Evolutionary conservation across 1,140 invertebrate genomes (phyloP).

Genomic region (Dreissena rostriformis): DNA sequence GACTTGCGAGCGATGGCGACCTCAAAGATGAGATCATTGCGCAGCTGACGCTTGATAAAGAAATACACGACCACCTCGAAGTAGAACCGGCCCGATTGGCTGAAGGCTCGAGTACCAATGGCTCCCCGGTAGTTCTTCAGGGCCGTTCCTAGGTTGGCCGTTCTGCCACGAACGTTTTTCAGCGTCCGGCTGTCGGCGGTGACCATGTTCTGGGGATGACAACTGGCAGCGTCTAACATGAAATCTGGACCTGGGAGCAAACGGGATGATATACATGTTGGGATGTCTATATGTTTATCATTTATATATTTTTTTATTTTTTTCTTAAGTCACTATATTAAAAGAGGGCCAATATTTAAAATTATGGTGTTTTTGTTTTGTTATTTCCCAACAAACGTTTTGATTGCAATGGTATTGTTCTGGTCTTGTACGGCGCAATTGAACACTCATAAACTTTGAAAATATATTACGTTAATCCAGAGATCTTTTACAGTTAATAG

Average conservation of each 20-base stretch:
- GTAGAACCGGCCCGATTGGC: constrained; percentile 47
- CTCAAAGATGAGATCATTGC: constrained; percentile 54
- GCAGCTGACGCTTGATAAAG: constrained; percentile 54
- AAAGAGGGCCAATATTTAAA: too few relatives aligned
- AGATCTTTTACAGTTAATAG: too few relatives aligned
- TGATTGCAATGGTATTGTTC: too few relatives aligned
- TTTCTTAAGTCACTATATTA: too few relatives aligned
- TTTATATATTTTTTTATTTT: not conserved
- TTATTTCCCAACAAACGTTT: too few relatives aligned
- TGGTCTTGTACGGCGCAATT: too few relatives aligned
- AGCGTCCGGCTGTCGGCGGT: constrained; percentile 33
- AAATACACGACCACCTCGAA: constrained; percentile 55
- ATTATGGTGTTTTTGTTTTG: too few relatives aligned
- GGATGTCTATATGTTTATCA: not conserved
- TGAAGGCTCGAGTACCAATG: constrained; percentile 40
- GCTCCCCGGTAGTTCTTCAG: constrained; percentile 54
- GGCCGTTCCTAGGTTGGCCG: constrained; percentile 32
- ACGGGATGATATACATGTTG: too few relatives aligned
- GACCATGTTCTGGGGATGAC: constrained; percentile 46
- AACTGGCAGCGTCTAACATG: constrained; percentile 11
- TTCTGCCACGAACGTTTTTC: constrained; percentile 35
- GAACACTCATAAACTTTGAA: too few relatives aligned
- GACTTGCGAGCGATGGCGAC: constrained; percentile 46
- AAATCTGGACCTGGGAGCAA: constrained; percentile 44
- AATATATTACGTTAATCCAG: too few relatives aligned